Evolutionary conservation across 1,140 invertebrate species (phyloP).

Genomic region (Drosophila arawakana): DNA sequence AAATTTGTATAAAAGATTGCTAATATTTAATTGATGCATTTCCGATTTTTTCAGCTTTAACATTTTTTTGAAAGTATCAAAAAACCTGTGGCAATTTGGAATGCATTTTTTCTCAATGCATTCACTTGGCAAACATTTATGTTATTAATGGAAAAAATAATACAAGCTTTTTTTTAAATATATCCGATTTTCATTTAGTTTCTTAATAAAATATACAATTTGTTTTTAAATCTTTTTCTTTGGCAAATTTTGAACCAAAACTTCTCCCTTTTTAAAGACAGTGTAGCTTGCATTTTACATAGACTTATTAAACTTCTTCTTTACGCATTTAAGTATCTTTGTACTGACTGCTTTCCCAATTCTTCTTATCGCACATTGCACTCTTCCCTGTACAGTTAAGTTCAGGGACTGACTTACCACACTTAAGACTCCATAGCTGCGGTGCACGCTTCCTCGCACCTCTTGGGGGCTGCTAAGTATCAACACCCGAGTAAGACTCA

Average conservation of each 20-base stretch:
- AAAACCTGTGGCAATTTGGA: too few relatives aligned
- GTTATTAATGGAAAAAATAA: too few relatives aligned
- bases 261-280: too few relatives aligned
- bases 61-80: too few relatives aligned
- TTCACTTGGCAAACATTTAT: too few relatives aligned
- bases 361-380: constrained; percentile 31
- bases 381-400: constrained; percentile 15
- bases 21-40: constrained; percentile 17
- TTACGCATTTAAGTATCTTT: not conserved
- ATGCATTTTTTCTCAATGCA: too few relatives aligned
- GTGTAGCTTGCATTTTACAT: too few relatives aligned
- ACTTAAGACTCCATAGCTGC: constrained; percentile 16
- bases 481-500: constrained; percentile 50
- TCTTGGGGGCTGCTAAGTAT: constrained; percentile 55
- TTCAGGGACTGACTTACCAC: not conserved
- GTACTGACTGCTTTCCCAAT: not conserved
- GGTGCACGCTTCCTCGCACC: constrained; percentile 6
- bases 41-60: too few relatives aligned
- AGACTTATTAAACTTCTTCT: too few relatives aligned
- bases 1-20: too few relatives aligned
- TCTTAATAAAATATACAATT: too few relatives aligned
- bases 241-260: not conserved
- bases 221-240: not conserved
- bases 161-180: not conserved
- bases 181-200: not conserved